Conservation (phyloP, 2,797 vertebrate species). For the Acipenser transmontanus region DNA sequence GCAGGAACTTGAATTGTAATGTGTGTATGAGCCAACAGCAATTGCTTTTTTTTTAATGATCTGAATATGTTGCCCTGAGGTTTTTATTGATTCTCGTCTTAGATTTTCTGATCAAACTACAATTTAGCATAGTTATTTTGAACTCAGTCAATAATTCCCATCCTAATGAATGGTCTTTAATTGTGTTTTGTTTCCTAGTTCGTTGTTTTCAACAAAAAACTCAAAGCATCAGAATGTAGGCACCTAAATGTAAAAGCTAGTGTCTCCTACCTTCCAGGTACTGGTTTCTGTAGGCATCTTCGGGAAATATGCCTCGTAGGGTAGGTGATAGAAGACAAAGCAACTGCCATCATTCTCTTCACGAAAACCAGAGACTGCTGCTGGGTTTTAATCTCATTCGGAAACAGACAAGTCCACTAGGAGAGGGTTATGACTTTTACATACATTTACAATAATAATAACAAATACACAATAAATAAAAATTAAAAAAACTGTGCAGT, state of each 20-base stretch:
- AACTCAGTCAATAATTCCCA: no score
- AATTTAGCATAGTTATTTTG: no score
- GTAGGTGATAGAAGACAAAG: constrained; percentile 56
- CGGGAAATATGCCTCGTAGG: constrained; percentile 65
- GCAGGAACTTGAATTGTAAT: not conserved
- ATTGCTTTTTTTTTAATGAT: no score
- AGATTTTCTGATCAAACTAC: no score
- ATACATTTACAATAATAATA: no score
- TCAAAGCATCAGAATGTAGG: not conserved
- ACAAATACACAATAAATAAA: no score
- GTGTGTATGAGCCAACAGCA: no score
- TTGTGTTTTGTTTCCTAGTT: not conserved
- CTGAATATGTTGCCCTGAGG: no score
- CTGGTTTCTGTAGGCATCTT: constrained; percentile 56
- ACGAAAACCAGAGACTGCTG: constrained; percentile 54
- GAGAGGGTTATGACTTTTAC: not conserved
- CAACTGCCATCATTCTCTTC: constrained; percentile 58
- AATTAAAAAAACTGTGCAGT: constrained; percentile 1
- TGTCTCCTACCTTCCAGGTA: constrained; percentile 53
- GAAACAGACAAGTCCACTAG: constrained; percentile 54
- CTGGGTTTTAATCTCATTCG: constrained; percentile 45
- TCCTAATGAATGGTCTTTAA: no score
- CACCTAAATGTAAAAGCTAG: not conserved
- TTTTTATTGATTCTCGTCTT: no score
- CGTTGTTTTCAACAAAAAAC: not conserved